Evolutionary conservation across 2,888 invertebrate genomes (phyloP).

Genomic region (Leucozona laternaria): DNA sequence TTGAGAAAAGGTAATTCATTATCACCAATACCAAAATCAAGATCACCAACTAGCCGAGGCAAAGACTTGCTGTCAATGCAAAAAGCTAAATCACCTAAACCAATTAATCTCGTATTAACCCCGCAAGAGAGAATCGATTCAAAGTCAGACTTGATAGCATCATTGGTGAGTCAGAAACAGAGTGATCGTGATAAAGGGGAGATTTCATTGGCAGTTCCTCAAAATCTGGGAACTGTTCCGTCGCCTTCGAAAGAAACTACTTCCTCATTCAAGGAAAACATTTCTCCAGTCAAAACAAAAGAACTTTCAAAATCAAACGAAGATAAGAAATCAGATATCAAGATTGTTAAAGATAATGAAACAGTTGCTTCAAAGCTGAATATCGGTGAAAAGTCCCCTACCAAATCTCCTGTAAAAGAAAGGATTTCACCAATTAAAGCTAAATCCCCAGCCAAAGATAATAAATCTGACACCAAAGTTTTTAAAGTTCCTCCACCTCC

Average conservation of each 20-base stretch:
- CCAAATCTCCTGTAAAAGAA: not conserved
- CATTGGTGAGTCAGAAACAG: conserved; percentile 58
- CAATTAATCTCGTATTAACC: conserved; percentile 67
- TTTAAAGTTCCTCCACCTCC: conserved; percentile 8
- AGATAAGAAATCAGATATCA: not conserved
- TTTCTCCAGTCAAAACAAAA: not conserved
- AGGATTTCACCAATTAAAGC: not conserved
- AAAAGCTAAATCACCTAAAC: conserved; percentile 70
- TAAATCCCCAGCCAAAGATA: not conserved
- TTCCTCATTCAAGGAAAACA: not conserved
- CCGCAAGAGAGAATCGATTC: conserved; percentile 66
- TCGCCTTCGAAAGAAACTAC: not conserved
- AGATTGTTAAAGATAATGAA: conserved; percentile 4
- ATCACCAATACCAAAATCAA: conserved; percentile 61
- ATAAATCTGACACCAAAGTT: not conserved
- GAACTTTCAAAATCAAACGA: not conserved
- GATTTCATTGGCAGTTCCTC: conserved; percentile 38
- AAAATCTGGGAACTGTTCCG: not conserved
- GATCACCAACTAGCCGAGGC: conserved; percentile 34
- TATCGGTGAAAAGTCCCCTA: not conserved
- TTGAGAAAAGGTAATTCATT: conserved; percentile 70
- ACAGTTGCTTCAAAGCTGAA: not conserved
- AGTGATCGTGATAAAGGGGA: conserved; percentile 55
- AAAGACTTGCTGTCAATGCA: conserved; percentile 63
- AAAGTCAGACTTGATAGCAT: conserved; percentile 60